phyloP scores from a whole-genome alignment of 2,113 vertebrate species.

The Solea senegalensis region DNA sequence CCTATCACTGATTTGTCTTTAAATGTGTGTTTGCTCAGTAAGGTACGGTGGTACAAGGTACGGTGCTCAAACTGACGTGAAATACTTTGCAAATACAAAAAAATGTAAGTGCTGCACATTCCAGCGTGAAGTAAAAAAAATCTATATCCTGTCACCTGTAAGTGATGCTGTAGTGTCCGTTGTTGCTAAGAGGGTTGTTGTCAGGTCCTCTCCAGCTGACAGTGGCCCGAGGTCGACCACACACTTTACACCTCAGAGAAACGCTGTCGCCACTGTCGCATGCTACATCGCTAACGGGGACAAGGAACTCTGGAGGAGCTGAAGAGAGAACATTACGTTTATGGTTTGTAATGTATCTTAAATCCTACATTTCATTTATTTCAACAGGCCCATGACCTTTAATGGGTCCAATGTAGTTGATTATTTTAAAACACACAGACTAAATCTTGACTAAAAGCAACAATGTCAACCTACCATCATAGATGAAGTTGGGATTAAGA shows the following conservation, averaged over 20 bases:
- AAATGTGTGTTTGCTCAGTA: background rate
- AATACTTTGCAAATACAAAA: too few species aligned
- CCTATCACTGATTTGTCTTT: background rate
- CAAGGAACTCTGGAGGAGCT: slow-evolving; percentile 95
- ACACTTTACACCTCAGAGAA: slow-evolving; percentile 92
- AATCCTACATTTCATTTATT: background rate
- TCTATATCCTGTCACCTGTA: slow-evolving; percentile 84
- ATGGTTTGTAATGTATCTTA: background rate
- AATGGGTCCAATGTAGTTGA: background rate
- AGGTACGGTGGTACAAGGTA: too few species aligned
- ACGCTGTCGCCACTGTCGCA: slow-evolving; percentile 93
- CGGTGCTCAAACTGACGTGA: too few species aligned
- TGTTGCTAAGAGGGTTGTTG: slow-evolving; percentile 86
- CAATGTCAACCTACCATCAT: slow-evolving; percentile 88
- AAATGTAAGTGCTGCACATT: background rate
- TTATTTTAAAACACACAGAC: background rate
- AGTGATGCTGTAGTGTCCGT: slow-evolving; percentile 88
- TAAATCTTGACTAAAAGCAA: background rate
- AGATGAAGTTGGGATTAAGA: slow-evolving; percentile 97
- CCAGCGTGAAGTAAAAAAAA: background rate
- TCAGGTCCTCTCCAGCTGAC: slow-evolving; percentile 95
- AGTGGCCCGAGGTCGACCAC: slow-evolving; percentile 90
- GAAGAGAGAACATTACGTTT: background rate
- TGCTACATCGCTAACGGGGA: slow-evolving; percentile 89
- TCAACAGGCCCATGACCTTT: background rate